phyloP scores from a whole-genome alignment of 2,797 vertebrate genomes.

The Nyctibius grandis region DNA sequence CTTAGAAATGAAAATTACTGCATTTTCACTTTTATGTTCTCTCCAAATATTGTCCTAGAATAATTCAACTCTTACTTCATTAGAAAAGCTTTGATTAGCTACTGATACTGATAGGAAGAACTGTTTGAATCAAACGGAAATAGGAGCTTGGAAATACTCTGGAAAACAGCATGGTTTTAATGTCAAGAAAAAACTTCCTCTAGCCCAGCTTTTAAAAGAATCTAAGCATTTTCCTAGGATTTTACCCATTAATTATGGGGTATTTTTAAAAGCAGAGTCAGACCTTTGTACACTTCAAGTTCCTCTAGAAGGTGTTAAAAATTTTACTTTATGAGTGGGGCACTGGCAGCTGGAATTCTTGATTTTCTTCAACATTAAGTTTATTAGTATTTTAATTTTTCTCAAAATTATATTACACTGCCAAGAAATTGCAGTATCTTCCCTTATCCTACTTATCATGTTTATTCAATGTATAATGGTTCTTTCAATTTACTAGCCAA shows the following conservation, averaged over 20 bases:
- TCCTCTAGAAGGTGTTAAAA: background rate
- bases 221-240: background rate
- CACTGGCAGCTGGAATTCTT: background rate
- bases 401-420: background rate
- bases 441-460: background rate
- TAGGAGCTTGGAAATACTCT: background rate
- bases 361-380: background rate
- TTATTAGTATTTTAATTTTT: background rate
- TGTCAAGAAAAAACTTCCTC: background rate
- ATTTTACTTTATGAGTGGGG: background rate
- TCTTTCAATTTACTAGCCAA: background rate
- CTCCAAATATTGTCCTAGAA: background rate
- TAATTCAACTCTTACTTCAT: background rate
- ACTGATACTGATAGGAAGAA: background rate
- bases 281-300: background rate
- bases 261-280: background rate
- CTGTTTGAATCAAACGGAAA: background rate
- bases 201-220: background rate
- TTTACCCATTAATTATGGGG: background rate
- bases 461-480: background rate
- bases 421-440: background rate
- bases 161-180: background rate
- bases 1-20: background rate
- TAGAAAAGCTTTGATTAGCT: background rate
- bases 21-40: background rate